These are phyloP conservation scores for Drosophila austrosaltans DNA, from an alignment of 2,888 invertebrate species.

Conservation along the genomic window DNA sequence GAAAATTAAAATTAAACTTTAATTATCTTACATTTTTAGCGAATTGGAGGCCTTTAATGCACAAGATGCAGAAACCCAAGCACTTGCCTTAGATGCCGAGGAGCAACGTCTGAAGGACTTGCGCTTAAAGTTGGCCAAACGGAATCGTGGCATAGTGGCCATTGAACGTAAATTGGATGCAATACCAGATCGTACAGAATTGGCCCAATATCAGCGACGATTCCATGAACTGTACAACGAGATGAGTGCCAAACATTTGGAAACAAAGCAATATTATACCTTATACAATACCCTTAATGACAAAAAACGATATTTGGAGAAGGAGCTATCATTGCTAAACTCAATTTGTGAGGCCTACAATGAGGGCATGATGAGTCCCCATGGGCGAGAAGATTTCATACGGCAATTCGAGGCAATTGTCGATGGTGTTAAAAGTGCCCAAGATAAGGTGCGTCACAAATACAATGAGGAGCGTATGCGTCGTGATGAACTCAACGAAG, in stretches of 20 bases:
- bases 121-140: conserved; percentile 89
- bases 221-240: conserved; percentile 98
- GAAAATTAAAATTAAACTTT: neutral
- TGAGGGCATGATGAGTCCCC: conserved; percentile 91
- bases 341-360: conserved; percentile 95
- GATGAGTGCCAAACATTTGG: conserved; percentile 96
- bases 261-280: conserved; percentile 98
- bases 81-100: conserved; percentile 86
- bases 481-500: conserved; percentile 87
- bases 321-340: conserved; percentile 94
- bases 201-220: conserved; percentile 97
- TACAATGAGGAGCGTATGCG: conserved; percentile 88
- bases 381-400: conserved; percentile 94
- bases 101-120: conserved; percentile 86
- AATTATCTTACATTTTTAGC: conserved; percentile 62
- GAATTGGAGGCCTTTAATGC: conserved; percentile 84
- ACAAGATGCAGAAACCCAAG: conserved; percentile 84
- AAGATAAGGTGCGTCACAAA: conserved; percentile 88
- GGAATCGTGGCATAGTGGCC: conserved; percentile 90
- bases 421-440: conserved; percentile 94
- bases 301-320: conserved; percentile 95
- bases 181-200: conserved; percentile 95
- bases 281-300: conserved; percentile 97
- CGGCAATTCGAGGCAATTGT: conserved; percentile 95
- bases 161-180: conserved; percentile 95